A percentile compares a stretch with the other conserved stretches of the same genome.
Conservation (phyloP, 2,113 vertebrate genomes). For the Cardinalis cardinalis region DNA sequence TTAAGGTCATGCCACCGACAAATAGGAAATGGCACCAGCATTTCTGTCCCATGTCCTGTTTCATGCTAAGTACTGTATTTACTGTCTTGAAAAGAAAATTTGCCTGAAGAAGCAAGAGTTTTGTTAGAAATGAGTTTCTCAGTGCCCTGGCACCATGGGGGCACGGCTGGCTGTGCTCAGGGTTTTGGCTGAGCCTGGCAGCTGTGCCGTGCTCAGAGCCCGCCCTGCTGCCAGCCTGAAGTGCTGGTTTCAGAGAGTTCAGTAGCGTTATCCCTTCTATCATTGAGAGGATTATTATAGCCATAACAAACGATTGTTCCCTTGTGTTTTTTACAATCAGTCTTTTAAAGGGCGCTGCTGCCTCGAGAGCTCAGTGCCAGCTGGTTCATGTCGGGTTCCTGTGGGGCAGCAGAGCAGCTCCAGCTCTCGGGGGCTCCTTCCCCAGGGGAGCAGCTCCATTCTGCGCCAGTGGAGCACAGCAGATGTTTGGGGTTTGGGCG, state of each 20-base stretch:
- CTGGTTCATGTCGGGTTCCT: background rate
- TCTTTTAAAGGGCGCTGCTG: background rate
- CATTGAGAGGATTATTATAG: background rate
- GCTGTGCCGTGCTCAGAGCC: fast-evolving
- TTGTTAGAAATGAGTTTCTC: background rate
- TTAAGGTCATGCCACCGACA: background rate
- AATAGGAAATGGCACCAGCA: background rate
- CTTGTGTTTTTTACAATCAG: background rate
- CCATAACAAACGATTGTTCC: background rate
- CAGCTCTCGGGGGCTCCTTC: background rate
- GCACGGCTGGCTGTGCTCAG: background rate
- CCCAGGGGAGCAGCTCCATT: background rate
- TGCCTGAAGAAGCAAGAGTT: background rate
- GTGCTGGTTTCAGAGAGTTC: fast-evolving
- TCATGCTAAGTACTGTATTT: background rate
- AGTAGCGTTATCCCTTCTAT: background rate
- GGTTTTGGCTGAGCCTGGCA: background rate
- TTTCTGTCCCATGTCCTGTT: background rate
- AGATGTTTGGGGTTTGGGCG: background rate
- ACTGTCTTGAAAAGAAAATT: background rate
- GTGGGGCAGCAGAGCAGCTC: background rate
- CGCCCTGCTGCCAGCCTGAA: background rate
- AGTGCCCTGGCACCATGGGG: too few relatives aligned
- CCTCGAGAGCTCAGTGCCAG: background rate
- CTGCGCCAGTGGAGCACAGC: background rate